These are phyloP conservation scores for Venustoraphidia nigricollis DNA, from an alignment of 2,888 invertebrate species.

Conservation along the genomic window DNA sequence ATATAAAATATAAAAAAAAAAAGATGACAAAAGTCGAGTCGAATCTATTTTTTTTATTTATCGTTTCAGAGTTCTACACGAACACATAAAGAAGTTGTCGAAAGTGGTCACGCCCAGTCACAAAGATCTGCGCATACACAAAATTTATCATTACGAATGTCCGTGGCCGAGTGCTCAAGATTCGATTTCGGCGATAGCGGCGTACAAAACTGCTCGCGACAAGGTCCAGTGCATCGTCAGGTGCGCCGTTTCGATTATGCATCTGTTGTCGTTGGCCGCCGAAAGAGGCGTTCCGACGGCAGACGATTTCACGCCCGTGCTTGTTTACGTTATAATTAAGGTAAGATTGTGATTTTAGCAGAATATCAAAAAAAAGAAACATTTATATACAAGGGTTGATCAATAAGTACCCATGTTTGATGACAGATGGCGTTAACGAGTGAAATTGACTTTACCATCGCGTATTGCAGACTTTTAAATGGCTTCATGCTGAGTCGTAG, in stretches of 20 bases:
- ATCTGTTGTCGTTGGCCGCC: constrained; percentile 74
- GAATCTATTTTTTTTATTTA: constrained; percentile 5
- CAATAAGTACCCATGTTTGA: too few species aligned
- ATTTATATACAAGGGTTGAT: too few species aligned
- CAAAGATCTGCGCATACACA: constrained; percentile 66
- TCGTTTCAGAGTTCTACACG: constrained; percentile 55
- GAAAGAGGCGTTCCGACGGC: constrained; percentile 66
- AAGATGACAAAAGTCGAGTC: background rate
- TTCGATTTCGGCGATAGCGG: constrained; percentile 73
- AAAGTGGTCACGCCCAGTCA: constrained; percentile 62
- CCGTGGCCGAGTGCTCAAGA: constrained; percentile 94
- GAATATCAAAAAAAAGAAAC: too few species aligned
- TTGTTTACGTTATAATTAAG: constrained; percentile 92
- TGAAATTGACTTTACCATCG: too few species aligned
- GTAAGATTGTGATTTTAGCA: constrained; percentile 31
- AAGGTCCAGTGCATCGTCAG: constrained; percentile 66
- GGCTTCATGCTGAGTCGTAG: too few species aligned
- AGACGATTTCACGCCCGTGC: constrained; percentile 91
- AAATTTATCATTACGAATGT: constrained; percentile 75
- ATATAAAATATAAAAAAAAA: too few species aligned
- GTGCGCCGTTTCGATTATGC: constrained; percentile 88
- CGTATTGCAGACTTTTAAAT: too few species aligned
- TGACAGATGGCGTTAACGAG: too few species aligned
- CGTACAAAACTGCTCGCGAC: constrained; percentile 80
- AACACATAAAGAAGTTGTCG: constrained; percentile 75